Evolutionary conservation across 2,797 vertebrate genomes (phyloP).

Genomic region (Poecilia picta): DNA sequence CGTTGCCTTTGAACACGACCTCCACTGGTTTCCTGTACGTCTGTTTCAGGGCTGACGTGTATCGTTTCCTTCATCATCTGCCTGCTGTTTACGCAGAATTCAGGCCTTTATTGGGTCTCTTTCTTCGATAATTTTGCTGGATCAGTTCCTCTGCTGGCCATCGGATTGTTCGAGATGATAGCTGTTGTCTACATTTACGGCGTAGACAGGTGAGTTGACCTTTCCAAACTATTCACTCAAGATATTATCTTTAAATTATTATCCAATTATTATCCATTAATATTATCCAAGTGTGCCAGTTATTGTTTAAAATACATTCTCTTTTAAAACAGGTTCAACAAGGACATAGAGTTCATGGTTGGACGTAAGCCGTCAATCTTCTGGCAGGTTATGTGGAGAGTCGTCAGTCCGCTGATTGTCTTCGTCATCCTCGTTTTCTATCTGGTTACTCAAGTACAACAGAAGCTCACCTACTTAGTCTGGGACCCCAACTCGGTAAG

Average conservation of each 20-base stretch:
- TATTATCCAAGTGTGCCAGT: not conserved
- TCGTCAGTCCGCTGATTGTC: conserved; percentile 88
- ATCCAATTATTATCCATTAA: no score
- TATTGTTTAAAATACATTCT: not conserved
- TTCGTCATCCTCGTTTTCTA: conserved; percentile 89
- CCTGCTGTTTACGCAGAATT: conserved; percentile 88
- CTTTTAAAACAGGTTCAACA: conserved; percentile 83
- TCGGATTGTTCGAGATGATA: conserved; percentile 92
- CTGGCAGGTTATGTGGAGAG: conserved; percentile 89
- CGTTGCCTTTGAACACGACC: not conserved
- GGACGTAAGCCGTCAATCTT: conserved; percentile 89
- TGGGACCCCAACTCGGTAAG: conserved; percentile 89
- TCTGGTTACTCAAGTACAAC: conserved; percentile 81
- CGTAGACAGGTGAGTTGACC: conserved; percentile 66
- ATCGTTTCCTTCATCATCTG: conserved; percentile 80
- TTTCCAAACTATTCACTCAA: not conserved
- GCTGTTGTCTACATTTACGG: conserved; percentile 90
- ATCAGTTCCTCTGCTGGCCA: conserved; percentile 90
- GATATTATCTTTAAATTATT: not conserved
- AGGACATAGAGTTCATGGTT: conserved; percentile 90
- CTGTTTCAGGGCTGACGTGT: conserved; percentile 85
- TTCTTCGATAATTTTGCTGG: conserved; percentile 90
- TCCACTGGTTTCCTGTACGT: not conserved
- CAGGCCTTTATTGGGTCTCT: conserved; percentile 94
- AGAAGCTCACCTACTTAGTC: conserved; percentile 78